Percentiles rank a stretch among this genome's conserved stretches.
Conservation (phyloP, 2,888 invertebrate genomes). For the Lysandra coridon region DNA sequence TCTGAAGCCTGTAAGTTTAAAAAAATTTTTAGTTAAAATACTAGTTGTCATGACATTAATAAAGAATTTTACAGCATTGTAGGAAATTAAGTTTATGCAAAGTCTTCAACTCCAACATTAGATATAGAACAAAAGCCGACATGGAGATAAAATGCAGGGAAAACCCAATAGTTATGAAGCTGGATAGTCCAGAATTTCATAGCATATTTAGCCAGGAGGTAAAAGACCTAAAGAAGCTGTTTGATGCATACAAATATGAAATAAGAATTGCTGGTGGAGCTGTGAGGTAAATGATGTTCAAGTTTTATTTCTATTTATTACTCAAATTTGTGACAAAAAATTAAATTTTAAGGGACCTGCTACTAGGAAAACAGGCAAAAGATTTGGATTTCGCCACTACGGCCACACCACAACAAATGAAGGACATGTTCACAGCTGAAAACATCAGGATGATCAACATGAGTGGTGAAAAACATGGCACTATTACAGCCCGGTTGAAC, state of each 20-base stretch:
- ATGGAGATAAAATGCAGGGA: slow-evolving; percentile 67
- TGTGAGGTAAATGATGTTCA: slow-evolving; percentile 82
- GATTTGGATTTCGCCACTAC: slow-evolving; percentile 99
- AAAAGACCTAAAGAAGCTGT: slow-evolving; percentile 84
- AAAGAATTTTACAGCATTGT: slow-evolving; percentile 37
- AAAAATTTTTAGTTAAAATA: background rate
- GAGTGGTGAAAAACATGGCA: slow-evolving; percentile 96
- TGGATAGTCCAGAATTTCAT: slow-evolving; percentile 87
- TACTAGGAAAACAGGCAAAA: slow-evolving; percentile 89
- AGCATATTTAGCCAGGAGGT: slow-evolving; percentile 92
- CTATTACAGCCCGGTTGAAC: slow-evolving; percentile 96
- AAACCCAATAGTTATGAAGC: slow-evolving; percentile 85
- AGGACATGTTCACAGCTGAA: slow-evolving; percentile 92
- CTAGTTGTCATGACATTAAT: background rate
- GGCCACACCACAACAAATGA: slow-evolving; percentile 98
- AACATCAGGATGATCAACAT: slow-evolving; percentile 94
- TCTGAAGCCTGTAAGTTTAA: slow-evolving; percentile 13
- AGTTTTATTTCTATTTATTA: background rate
- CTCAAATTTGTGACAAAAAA: background rate
- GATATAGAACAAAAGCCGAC: slow-evolving; percentile 56
- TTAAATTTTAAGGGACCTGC: slow-evolving; percentile 82
- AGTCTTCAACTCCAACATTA: slow-evolving; percentile 31
- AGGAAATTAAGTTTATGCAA: slow-evolving; percentile 35
- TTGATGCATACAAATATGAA: slow-evolving; percentile 90
- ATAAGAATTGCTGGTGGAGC: slow-evolving; percentile 98